Evolutionary conservation across 2,797 vertebrate genomes (phyloP), one percentile per base, ranked within the genome.

Genomic region (Somateria mollissima): DNA sequence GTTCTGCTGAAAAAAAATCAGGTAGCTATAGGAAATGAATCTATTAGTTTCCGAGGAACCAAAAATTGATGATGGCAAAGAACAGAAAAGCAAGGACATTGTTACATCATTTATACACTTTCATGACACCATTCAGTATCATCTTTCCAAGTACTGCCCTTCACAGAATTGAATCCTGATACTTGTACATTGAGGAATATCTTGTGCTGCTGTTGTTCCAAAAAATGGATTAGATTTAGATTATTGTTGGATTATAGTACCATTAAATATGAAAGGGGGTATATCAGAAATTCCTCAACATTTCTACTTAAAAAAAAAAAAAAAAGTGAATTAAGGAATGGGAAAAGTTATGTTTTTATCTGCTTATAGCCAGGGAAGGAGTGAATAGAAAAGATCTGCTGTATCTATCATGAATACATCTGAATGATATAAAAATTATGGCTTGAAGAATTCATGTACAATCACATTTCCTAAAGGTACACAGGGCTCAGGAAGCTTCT

Each of bases 31-130:
- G 58, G 45, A 94, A 96, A 93, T n/a, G 13, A 90, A 95, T 87
- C 84, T 89, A 85, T 89, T 95, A 49, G 87, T 87, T 95, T 95
- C 56, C 56, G 13, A 64, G 66, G 65, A 93, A 94, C 8, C 1
- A 95, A 93, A 95, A 97, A 92, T 15, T 94, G 88, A 94, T 94
- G 72, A 95, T n/a, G 67, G 81, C 58, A 84, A 84, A 80, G 71
- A 90, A 84, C 6, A 87, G 37, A 93, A 96, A 90, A 90, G 65
- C 78, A 93, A 96, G 88, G 92, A 93, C 93, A 93, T 20, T 81
- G 62, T 61, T 91, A 92, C 43, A 90, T 77, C 81, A 58, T 65
- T 92, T 92, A 87, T 83, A 94, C 81, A 66, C 72, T 89, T 94
- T 70, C 72, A 83, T 75, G 94, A 57, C 84, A 72, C 58, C 47